Percentiles rank a stretch among this genome's conserved stretches.
These are phyloP conservation scores for Netelia inedita DNA, from an alignment of 2,888 invertebrate genomes.

Conservation along the genomic window DNA sequence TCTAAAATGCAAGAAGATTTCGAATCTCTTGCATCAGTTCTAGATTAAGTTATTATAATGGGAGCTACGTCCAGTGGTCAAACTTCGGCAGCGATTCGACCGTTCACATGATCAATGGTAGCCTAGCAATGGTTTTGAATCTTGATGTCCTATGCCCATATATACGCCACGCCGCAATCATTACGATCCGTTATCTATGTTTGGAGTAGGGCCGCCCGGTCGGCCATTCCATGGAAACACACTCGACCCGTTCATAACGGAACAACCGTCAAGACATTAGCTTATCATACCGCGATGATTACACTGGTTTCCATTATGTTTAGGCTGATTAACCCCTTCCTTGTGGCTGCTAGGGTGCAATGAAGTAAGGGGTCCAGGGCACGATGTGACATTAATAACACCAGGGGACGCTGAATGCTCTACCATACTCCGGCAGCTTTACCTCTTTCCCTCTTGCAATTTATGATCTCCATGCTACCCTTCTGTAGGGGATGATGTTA, in stretches of 20 bases:
- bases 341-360: constrained; percentile 19
- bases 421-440: constrained; percentile 54
- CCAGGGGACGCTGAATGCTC: constrained; percentile 45
- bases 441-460: constrained; percentile 37
- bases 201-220: constrained; percentile 25
- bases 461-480: constrained; percentile 59
- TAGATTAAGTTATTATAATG: neutral
- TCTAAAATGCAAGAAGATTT: no score
- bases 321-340: constrained; percentile 63
- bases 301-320: constrained; percentile 61
- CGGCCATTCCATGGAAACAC: constrained; percentile 33
- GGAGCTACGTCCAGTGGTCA: neutral
- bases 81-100: constrained; percentile 35
- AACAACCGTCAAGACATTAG: constrained; percentile 64
- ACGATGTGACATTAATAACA: constrained; percentile 64
- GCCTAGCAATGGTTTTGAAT: neutral
- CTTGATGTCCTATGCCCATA: neutral
- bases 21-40: no score
- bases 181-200: constrained; percentile 60
- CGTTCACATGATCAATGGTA: neutral
- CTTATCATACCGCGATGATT: constrained; percentile 69
- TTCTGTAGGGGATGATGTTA: constrained; percentile 41
- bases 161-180: constrained; percentile 27
- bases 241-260: constrained; percentile 28
- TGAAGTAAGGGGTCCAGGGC: constrained; percentile 31